phyloP scores from a whole-genome alignment of 2,113 vertebrate genomes.

The Jaculus jaculus region DNA sequence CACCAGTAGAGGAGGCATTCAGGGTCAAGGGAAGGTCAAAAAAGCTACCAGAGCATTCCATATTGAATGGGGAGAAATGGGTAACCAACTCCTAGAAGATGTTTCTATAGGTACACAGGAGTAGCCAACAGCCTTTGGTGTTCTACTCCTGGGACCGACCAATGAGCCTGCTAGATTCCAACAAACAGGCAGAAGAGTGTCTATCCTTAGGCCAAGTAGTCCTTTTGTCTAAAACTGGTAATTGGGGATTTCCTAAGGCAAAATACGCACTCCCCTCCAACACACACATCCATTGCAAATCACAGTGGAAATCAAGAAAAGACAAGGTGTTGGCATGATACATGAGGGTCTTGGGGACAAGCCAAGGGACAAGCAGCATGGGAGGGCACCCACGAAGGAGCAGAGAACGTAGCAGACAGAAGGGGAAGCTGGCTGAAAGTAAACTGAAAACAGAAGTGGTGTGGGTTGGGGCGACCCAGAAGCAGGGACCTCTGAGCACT shows the following conservation, averaged over 20 bases:
- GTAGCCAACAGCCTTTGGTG: neutral
- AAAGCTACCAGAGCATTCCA: constrained; percentile 40
- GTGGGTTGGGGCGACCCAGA: neutral
- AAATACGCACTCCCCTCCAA: neutral
- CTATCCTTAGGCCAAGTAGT: neutral
- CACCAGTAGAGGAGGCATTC: constrained; percentile 54
- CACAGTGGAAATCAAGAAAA: constrained; percentile 5
- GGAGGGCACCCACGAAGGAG: neutral
- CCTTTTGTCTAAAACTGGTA: neutral
- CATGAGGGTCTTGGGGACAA: neutral
- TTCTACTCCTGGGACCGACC: neutral
- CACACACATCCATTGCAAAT: neutral
- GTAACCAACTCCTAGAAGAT: neutral
- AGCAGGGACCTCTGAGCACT: neutral
- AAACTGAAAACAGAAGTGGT: neutral
- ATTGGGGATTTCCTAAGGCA: neutral
- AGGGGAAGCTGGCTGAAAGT: neutral
- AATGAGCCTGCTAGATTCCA: constrained; percentile 38
- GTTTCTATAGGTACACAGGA: neutral
- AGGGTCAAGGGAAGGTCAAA: constrained; percentile 41
- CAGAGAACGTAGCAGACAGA: neutral
- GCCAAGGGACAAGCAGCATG: neutral
- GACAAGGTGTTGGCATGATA: neutral
- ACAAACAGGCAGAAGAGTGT: neutral
- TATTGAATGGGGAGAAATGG: neutral